Base-by-base conservation (phyloP, 1,140 invertebrate genomes). In the Ditylenchus dipsaci region DNA sequence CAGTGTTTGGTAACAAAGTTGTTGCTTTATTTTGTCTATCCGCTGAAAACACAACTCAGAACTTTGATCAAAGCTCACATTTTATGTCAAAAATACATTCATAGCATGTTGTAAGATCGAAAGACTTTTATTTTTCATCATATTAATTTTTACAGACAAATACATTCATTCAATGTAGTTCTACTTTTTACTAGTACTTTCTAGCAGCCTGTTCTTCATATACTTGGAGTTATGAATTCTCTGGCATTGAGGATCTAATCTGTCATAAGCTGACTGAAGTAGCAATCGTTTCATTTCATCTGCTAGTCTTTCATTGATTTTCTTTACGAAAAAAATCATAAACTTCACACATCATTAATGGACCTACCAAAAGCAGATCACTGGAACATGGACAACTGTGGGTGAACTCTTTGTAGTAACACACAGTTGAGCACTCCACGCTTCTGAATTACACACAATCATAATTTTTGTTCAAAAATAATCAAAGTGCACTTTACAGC, bases 371-470 rank as follows among this genome's bases (percentile, higher is more conserved):
- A 21, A 81, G 56, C 17, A 71, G 65, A 45, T 80, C 65, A 57
- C 69, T 68, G 26, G 77, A 65, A 45, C 43, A 64, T 38, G 77
- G 77, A 59, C 77, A 79, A n/a, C 61, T 59, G 47, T 71, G 49
- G 29, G 65, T 43, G 49, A 79, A 71, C 67, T 81, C 53, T 15
- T 78, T 72, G 59, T 72, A 80, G 64, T 79, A 81, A 53, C 77
- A 79, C 26, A 79, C 42, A 19, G 77, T 79, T 1, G 77, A 74
- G 43, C 77, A 79, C 63, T 79, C 77, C 30, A 79, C 70, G 23
- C 67, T 72, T 56, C 76, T 78, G 60, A n/a, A 63, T 67, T 63
- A 26, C 23, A 15, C 17, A 1, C 7, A 57, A 57, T 21, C 11
- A n/a, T n/a, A n/a, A n/a, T n/a, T n/a, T n/a, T n/a, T n/a, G n/a